phyloP scores from a whole-genome alignment of 2,888 invertebrate species.

The Pseudococcus longispinus region DNA sequence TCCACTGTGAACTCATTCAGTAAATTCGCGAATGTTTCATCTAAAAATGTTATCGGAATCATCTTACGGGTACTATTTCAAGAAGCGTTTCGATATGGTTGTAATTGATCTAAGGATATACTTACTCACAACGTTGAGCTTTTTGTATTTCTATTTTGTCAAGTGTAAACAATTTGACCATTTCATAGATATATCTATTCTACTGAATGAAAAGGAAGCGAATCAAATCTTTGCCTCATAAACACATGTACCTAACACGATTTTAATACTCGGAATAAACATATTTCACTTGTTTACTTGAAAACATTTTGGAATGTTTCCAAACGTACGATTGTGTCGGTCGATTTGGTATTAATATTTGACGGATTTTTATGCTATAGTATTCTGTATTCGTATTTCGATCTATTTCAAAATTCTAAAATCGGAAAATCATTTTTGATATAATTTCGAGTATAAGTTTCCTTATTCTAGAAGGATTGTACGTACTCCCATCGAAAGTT shows the following conservation, averaged over 20 bases:
- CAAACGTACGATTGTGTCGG: constrained; percentile 25
- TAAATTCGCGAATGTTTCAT: too few species aligned
- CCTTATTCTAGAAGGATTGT: background rate
- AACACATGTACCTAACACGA: constrained; percentile 13
- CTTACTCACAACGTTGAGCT: too few species aligned
- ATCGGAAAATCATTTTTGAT: too few species aligned
- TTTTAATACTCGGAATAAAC: constrained; percentile 17
- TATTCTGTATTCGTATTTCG: background rate
- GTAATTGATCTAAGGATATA: too few species aligned
- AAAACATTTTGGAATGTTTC: constrained; percentile 38
- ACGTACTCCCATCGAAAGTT: background rate
- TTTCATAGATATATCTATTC: background rate
- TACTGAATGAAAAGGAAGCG: background rate
- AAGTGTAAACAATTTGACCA: background rate
- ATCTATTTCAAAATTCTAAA: background rate
- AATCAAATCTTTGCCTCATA: background rate
- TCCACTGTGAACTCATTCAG: background rate
- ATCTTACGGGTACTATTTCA: too few species aligned
- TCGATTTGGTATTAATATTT: constrained; percentile 33
- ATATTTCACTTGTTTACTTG: constrained; percentile 36
- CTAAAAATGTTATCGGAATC: too few species aligned
- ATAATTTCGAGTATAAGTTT: background rate
- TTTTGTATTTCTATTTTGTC: background rate
- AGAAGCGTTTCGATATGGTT: too few species aligned
- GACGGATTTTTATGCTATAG: background rate